A percentile compares a stretch with the other conserved stretches of the same genome.
phyloP scores from a whole-genome alignment of 1,140 invertebrate genomes.

The Pseudomyrmex concolor region DNA sequence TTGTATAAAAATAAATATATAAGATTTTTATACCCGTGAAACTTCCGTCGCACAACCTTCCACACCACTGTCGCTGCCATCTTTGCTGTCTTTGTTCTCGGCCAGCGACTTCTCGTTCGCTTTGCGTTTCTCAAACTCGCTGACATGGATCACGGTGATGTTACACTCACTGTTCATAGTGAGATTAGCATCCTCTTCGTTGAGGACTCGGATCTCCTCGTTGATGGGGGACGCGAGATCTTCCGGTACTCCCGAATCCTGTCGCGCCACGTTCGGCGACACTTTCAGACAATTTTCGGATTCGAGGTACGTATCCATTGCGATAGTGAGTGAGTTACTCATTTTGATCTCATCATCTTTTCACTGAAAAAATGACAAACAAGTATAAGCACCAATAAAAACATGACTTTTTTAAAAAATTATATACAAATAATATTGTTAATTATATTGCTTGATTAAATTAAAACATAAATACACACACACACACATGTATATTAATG shows the following conservation, averaged over 20 bases:
- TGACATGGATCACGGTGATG: slow-evolving; percentile 81
- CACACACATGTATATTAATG: not conserved
- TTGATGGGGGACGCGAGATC: slow-evolving; percentile 77
- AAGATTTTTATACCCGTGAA: slow-evolving; percentile 72
- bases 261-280: slow-evolving; percentile 74
- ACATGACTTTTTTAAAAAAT: not conserved
- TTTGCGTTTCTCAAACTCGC: slow-evolving; percentile 44
- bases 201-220: slow-evolving; percentile 39
- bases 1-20: not conserved
- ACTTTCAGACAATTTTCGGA: slow-evolving; percentile 64
- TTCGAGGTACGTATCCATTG: slow-evolving; percentile 69
- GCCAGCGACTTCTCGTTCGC: slow-evolving; percentile 69
- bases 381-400: not conserved
- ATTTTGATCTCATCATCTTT: slow-evolving; percentile 70
- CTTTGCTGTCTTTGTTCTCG: slow-evolving; percentile 84
- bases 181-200: slow-evolving; percentile 67
- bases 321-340: slow-evolving; percentile 59
- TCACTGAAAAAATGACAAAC: slow-evolving; percentile 32
- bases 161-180: slow-evolving; percentile 81
- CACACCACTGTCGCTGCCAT: slow-evolving; percentile 92
- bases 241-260: slow-evolving; percentile 81
- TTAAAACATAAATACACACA: not conserved
- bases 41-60: slow-evolving; percentile 87
- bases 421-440: not conserved
- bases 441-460: slow-evolving; percentile 1